Base-by-base conservation (phyloP, 2,797 vertebrate genomes). In the Cynopterus sphinx region DNA sequence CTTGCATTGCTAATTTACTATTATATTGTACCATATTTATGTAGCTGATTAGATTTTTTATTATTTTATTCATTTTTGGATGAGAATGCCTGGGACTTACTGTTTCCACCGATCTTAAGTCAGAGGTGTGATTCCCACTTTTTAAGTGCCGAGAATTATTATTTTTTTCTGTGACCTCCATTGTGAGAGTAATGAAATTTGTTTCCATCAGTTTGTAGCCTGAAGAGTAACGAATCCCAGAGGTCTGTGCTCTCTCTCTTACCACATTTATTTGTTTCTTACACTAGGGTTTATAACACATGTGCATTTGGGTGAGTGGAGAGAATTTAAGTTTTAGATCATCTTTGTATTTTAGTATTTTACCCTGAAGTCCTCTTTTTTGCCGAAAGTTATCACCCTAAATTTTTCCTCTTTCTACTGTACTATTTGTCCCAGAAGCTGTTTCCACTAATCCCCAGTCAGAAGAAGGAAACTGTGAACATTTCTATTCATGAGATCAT, bases 41-140 rank as follows among this genome's bases (percentile, higher is more conserved):
- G 36, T 1, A 49, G 6, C 55, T 36, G 16, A 33, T 77, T 83
- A 36, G 59, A 49, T 6, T 51, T 33, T 16, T 88, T 70, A 82
- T 57, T 13, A 21, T 71, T 57, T 57, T 43, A 3, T 33, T 36
- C 12, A 13, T 19, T 49, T 65, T 71, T 41, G 22, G n/a, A 59
- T 46, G 12, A 9, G 16, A 46, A 41, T 9, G 8, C 1, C 43
- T 77, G 41, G 22, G 9, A 43, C 5, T 36, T 26, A 7, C 0
- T 19, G 2, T 70, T 57, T 71, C 6, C 4, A 10, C 46, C 33
- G 21, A 81, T 55, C 39, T 26, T 17, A 70, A n/a, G 33, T 17
- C 10, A 6, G 9, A 43, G 2, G 11, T 0, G 1, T 57, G 51
- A n/a, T 33, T 31, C 2, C 21, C 19, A 57, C 17, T 15, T 15